These are phyloP conservation scores for Olivierus martensii DNA, from an alignment of 1,140 invertebrate genomes.

Conservation along the genomic window DNA sequence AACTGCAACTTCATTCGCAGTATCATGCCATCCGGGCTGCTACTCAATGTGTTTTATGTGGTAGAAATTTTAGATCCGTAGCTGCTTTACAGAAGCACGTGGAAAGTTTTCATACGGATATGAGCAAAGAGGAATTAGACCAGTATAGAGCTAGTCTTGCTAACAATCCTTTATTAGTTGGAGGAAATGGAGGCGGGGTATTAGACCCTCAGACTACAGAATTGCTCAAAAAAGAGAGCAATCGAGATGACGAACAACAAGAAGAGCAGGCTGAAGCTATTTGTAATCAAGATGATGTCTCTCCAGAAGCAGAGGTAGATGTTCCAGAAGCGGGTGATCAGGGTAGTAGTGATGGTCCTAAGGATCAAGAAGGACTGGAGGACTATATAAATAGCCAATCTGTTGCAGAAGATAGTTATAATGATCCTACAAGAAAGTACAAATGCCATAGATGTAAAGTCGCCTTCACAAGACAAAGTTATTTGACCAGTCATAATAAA, in stretches of 20 bases:
- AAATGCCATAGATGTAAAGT: conserved; percentile 90
- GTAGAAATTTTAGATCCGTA: conserved; percentile 75
- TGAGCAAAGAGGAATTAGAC: conserved; percentile 62
- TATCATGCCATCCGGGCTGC: conserved; percentile 89
- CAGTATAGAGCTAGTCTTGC: conserved; percentile 64
- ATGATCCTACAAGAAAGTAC: conserved; percentile 76
- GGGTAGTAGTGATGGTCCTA: conserved; percentile 1
- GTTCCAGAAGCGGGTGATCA: conserved; percentile 8
- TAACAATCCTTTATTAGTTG: conserved; percentile 53
- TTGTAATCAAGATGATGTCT: conserved; percentile 8
- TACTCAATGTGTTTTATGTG: conserved; percentile 83
- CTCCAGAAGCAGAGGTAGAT: conserved; percentile 13
- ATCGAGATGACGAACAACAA: conserved; percentile 11
- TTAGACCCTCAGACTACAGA: conserved; percentile 24
- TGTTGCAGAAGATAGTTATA: conserved; percentile 81
- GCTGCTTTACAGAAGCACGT: conserved; percentile 80
- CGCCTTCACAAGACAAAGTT: conserved; percentile 79
- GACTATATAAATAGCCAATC: conserved; percentile 81
- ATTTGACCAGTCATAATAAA: conserved; percentile 84
- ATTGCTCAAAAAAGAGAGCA: conserved; percentile 24
- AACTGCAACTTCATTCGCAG: conserved; percentile 83
- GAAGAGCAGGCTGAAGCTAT: conserved; percentile 12
- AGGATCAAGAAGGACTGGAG: conserved; percentile 43
- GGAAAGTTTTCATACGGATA: conserved; percentile 65
- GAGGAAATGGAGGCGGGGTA: conserved; percentile 37